Evolutionary conservation across 1,140 invertebrate genomes (phyloP).

Genomic region (Drosophila miranda): DNA sequence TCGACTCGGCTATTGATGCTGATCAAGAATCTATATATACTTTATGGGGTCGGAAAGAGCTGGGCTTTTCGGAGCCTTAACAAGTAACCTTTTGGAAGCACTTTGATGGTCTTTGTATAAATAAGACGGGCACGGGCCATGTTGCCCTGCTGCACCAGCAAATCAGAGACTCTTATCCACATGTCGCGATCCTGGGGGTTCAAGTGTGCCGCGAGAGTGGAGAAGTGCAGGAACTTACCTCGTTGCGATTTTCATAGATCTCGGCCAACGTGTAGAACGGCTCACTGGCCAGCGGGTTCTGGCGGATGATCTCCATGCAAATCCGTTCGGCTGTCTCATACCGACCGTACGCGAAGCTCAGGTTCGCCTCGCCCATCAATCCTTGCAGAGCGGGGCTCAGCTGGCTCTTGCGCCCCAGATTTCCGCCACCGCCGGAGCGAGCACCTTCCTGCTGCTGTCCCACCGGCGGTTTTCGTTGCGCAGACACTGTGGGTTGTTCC

Average conservation of each 20-base stretch:
- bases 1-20: too few relatives aligned
- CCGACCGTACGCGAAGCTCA: constrained; percentile 92
- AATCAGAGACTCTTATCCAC: constrained; percentile 92
- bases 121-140: constrained; percentile 91
- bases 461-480: neutral
- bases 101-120: constrained; percentile 90
- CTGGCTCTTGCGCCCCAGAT: constrained; percentile 77
- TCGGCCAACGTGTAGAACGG: constrained; percentile 95
- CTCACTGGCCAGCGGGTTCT: constrained; percentile 92
- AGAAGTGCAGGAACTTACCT: constrained; percentile 94
- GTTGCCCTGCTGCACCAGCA: constrained; percentile 89
- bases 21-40: too few relatives aligned
- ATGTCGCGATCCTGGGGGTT: constrained; percentile 90
- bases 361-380: constrained; percentile 97
- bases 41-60: too few relatives aligned
- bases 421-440: constrained; percentile 16
- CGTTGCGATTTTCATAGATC: constrained; percentile 93
- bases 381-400: constrained; percentile 88
- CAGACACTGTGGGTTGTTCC: constrained; percentile 32
- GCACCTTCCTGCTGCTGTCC: constrained; percentile 4
- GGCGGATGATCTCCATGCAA: constrained; percentile 96
- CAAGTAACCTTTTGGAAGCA: constrained; percentile 86
- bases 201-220: constrained; percentile 93
- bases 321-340: constrained; percentile 91
- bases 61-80: constrained; percentile 89